Conservation (phyloP, 2,113 vertebrate species). For the Oceanodroma tethys region DNA sequence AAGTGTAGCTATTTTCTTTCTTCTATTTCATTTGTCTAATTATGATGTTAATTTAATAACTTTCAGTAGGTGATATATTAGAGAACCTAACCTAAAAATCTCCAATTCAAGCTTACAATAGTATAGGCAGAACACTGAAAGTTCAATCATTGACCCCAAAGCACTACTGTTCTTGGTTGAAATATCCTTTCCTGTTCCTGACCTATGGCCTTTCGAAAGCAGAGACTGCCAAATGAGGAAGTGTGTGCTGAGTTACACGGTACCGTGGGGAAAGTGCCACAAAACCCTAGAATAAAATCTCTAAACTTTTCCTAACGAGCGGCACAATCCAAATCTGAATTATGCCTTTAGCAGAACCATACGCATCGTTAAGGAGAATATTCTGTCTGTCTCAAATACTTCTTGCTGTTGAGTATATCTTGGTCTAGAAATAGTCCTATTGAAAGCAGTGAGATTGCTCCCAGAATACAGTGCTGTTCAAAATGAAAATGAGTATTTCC, state of each 20-base stretch:
- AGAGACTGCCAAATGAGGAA: not conserved
- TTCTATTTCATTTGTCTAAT: not conserved
- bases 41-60: not conserved
- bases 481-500: not conserved
- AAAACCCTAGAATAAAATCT: not conserved
- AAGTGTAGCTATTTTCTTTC: not conserved
- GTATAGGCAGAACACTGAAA: not conserved
- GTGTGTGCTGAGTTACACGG: not conserved
- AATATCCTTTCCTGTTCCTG: not conserved
- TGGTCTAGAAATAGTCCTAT: not conserved
- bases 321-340: not conserved
- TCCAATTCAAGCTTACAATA: not conserved
- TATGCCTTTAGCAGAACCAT: not conserved
- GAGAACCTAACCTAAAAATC: not conserved
- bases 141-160: not conserved
- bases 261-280: not conserved
- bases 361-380: not conserved
- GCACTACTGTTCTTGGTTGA: not conserved
- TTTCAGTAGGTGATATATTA: not conserved
- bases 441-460: not conserved
- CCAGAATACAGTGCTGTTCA: not conserved
- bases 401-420: not conserved
- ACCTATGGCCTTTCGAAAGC: not conserved
- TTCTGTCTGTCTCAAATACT: not conserved
- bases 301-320: not conserved